Evolutionary conservation across 92 coral and sea anemone genomes (phyloP).

Genomic region (Siderastrea siderea): DNA sequence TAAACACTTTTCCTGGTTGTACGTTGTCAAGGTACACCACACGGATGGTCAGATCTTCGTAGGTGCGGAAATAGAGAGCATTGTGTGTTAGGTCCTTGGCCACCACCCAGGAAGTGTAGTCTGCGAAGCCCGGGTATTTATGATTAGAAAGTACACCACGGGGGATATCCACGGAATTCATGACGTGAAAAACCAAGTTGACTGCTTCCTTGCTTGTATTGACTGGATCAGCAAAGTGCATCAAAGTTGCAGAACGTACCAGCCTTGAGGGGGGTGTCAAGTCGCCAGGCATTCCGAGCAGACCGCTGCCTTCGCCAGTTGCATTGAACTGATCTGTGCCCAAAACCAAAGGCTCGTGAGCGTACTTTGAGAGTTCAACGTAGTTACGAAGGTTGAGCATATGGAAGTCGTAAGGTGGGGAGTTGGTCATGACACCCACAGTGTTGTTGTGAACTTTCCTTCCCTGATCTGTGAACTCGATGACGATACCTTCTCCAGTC

Average conservation of each 20-base stretch:
- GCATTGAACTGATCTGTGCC: not conserved
- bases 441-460: not conserved
- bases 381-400: conserved; percentile 39
- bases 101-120: conserved; percentile 32
- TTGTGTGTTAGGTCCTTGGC: conserved; percentile 40
- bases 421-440: conserved; percentile 22
- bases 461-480: conserved; percentile 34
- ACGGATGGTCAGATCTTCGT: conserved; percentile 43
- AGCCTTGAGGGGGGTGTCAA: conserved; percentile 37
- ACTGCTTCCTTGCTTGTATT: conserved; percentile 28
- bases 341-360: conserved; percentile 12
- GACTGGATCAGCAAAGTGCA: not conserved
- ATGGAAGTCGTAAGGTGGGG: conserved; percentile 40
- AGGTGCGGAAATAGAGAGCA: conserved; percentile 33
- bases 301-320: conserved; percentile 21
- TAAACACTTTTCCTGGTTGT: conserved; percentile 16
- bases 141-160: conserved; percentile 4
- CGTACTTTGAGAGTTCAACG: conserved; percentile 27
- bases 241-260: conserved; percentile 15
- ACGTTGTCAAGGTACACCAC: conserved; percentile 32
- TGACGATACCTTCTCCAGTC: conserved; percentile 28
- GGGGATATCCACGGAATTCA: conserved; percentile 41
- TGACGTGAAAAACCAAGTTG: conserved; percentile 22
- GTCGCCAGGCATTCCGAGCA: conserved; percentile 47
- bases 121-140: not conserved